phyloP scores from a whole-genome alignment of 2,888 invertebrate species.

The Drosophila borealis region DNA sequence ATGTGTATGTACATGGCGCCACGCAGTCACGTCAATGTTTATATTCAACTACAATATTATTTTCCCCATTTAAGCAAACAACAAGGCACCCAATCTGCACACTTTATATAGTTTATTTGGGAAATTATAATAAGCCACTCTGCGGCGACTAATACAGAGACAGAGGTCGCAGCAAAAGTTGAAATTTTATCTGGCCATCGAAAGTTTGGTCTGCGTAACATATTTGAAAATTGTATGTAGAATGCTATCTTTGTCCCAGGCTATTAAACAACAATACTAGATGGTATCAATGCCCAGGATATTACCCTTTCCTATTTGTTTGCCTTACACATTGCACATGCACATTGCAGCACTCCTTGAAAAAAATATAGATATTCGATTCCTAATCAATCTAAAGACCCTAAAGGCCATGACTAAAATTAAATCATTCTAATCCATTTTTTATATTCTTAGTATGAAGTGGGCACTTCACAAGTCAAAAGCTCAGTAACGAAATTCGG shows the following conservation, averaged over 20 bases:
- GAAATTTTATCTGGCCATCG: constrained; percentile 8
- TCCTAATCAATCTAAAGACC: too few relatives aligned
- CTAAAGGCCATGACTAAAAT: too few relatives aligned
- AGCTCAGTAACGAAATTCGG: too few relatives aligned
- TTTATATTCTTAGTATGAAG: too few relatives aligned
- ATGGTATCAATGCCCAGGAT: too few relatives aligned
- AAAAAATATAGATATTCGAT: too few relatives aligned
- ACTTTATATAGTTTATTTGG: constrained; percentile 62
- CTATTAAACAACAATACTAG: too few relatives aligned
- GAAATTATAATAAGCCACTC: constrained; percentile 71
- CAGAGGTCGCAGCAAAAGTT: constrained; percentile 11
- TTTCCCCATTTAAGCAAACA: constrained; percentile 51
- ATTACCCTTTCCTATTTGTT: too few relatives aligned
- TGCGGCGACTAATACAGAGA: constrained; percentile 34
- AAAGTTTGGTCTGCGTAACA: constrained; percentile 13
- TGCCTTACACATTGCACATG: too few relatives aligned
- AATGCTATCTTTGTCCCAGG: not conserved
- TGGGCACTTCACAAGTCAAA: too few relatives aligned
- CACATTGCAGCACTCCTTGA: too few relatives aligned
- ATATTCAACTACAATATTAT: constrained; percentile 66
- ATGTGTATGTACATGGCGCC: constrained; percentile 1
- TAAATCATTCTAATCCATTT: too few relatives aligned
- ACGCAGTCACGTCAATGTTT: constrained; percentile 48
- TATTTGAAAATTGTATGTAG: constrained; percentile 14
- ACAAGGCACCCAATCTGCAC: constrained; percentile 21